These are phyloP conservation scores for Lithobates pipiens DNA, from an alignment of 2,797 vertebrate species.

Conservation along the genomic window DNA sequence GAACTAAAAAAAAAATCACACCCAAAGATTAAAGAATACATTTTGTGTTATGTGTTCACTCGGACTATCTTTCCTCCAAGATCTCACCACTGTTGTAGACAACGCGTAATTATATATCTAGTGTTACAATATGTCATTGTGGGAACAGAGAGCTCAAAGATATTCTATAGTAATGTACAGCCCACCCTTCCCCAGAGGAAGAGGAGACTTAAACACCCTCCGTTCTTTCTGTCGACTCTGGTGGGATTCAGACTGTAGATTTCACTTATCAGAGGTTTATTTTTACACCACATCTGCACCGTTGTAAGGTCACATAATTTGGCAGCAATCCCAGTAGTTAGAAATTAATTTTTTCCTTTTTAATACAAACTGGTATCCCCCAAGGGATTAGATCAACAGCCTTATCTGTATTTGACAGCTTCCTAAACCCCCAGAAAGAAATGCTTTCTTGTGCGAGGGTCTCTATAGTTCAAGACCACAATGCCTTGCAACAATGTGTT, in stretches of 20 bases:
- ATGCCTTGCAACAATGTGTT: slow-evolving; percentile 52
- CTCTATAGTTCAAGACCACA: slow-evolving; percentile 69
- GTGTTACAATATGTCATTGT: slow-evolving; percentile 44
- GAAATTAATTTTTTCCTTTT: slow-evolving; percentile 88
- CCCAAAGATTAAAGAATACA: neutral
- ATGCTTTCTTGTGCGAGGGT: slow-evolving; percentile 74
- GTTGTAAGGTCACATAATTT: slow-evolving; percentile 83
- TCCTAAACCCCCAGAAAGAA: slow-evolving; percentile 76
- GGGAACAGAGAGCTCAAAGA: slow-evolving; percentile 17
- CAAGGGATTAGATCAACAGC: slow-evolving; percentile 77
- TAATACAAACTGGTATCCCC: slow-evolving; percentile 79
- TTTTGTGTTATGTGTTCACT: neutral
- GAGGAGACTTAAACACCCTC: slow-evolving; percentile 41
- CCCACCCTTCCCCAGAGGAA: slow-evolving; percentile 45
- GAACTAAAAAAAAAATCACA: neutral
- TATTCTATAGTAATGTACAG: slow-evolving; percentile 37
- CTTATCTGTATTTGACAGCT: slow-evolving; percentile 84
- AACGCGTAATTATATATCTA: slow-evolving; percentile 33
- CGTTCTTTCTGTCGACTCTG: slow-evolving; percentile 54
- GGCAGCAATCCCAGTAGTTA: slow-evolving; percentile 82
- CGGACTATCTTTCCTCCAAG: neutral
- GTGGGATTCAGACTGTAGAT: slow-evolving; percentile 62
- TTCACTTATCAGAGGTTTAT: slow-evolving; percentile 78
- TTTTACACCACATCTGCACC: slow-evolving; percentile 81
- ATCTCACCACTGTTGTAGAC: neutral